Evolutionary conservation across 2,113 vertebrate genomes (phyloP), one percentile per base, ranked within the genome.

Genomic region (Grantiella picta): DNA sequence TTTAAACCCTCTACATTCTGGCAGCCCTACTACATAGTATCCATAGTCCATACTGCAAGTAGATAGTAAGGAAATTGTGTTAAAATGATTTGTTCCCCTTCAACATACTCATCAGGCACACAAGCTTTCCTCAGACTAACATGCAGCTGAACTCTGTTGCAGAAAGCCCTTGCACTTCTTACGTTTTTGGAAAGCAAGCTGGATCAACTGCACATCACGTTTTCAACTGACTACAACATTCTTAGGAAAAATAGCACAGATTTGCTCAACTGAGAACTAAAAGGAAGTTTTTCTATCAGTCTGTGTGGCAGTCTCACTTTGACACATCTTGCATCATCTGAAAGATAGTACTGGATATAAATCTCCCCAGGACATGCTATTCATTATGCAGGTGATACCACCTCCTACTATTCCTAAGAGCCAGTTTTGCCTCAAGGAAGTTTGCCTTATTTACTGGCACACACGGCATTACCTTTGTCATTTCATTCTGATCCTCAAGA

Each of bases 1-100:
- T 65, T 72, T 70, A 78, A 91, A 94, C 86, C 72, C 36, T 95
- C 76, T 92, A 15, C 63, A 47, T 38, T 92, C 68, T 82, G 52
- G 92, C 63, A 69, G 82, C 69, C 52, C 92, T 93, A 63, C 82
- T 66, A 92, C 36, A 86, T 64, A 84, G 71, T 52, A 86, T 72
- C 92, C 76, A 89, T 7, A 91, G 93, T 57, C 66, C 82, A 92
- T 49, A 88, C 90, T 95, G 86, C 45, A 96, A 95, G 82, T 76
- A 96, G 81, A 49, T 61, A 92, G 63, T 53, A 97, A 95, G 78
- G 90, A 96, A 95, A 76, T 81, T 80, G 91, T 64, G 77, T 95
- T 93, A 89, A 94, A 95, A 96, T 95, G 33, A 50, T 94, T 95
- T 98, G 97, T 96, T 98, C 97, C 96, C 97, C 92, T 97, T 97